A percentile compares a stretch with the other conserved stretches of the same genome.
These are phyloP conservation scores for Trachymyrmex septentrionalis DNA, from an alignment of 1,140 invertebrate species.

Conservation along the genomic window DNA sequence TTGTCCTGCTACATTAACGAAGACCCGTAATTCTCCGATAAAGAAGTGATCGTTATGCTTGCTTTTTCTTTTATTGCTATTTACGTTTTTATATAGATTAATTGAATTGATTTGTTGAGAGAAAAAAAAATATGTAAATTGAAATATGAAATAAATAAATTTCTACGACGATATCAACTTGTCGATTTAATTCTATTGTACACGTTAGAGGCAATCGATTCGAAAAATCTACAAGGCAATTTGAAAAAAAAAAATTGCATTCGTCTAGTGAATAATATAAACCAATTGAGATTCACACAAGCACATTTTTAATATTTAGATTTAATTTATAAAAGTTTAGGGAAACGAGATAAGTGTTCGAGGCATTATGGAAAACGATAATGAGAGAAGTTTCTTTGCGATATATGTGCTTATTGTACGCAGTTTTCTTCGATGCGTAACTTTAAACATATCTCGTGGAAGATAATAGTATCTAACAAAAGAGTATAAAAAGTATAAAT, in stretches of 20 bases:
- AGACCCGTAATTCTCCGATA: not conserved
- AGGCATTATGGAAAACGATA: not conserved
- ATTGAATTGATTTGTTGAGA: not conserved
- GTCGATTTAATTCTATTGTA: not conserved
- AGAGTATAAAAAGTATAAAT: conserved; percentile 23
- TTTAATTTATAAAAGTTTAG: conserved; percentile 9
- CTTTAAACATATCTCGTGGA: conserved; percentile 20
- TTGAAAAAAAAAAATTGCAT: not conserved
- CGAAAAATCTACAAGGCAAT: not conserved
- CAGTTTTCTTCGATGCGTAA: conserved; percentile 11
- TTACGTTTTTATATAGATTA: not conserved
- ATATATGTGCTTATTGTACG: not conserved
- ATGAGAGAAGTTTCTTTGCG: not conserved
- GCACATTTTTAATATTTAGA: not conserved
- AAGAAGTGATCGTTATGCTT: not conserved
- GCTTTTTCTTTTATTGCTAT: not conserved
- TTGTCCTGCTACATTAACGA: not conserved
- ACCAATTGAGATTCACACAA: not conserved
- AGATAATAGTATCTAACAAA: conserved; percentile 32
- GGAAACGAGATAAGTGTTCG: conserved; percentile 7
- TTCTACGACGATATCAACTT: not conserved
- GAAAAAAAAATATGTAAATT: conserved; percentile 4
- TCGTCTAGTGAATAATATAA: not conserved
- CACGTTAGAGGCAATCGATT: not conserved
- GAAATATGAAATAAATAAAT: not conserved